These are phyloP conservation scores for Marcusenius ussheri DNA, from an alignment of 2,113 vertebrate genomes.

Conservation along the genomic window DNA sequence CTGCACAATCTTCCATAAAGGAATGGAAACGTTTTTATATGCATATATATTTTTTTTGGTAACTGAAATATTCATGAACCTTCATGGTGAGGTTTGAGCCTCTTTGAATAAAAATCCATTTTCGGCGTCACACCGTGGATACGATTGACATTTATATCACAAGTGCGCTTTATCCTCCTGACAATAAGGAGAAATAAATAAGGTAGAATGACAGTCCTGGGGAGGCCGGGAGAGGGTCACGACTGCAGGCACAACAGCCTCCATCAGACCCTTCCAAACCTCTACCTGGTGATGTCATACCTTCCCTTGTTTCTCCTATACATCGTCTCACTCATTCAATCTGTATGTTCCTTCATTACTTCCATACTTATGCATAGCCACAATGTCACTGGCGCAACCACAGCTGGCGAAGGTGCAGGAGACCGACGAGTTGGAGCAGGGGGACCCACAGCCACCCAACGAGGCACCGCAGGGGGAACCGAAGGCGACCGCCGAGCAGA, in stretches of 20 bases:
- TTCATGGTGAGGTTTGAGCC: constrained; percentile 2
- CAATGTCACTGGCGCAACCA: neutral
- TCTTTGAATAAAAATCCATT: constrained; percentile 27
- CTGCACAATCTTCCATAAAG: constrained; percentile 17
- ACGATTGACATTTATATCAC: constrained; percentile 41
- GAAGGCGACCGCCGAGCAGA: no score
- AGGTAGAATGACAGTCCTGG: neutral
- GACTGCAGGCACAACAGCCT: neutral
- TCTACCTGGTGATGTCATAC: neutral
- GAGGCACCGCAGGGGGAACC: no score
- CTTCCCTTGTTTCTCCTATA: neutral
- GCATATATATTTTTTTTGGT: constrained; percentile 27
- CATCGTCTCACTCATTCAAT: neutral
- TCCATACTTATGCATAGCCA: neutral
- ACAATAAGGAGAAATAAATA: constrained; percentile 10
- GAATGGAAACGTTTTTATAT: constrained; percentile 22
- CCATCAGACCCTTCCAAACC: neutral
- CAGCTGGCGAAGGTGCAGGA: no score
- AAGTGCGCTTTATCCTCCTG: constrained; percentile 22
- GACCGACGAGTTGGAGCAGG: no score
- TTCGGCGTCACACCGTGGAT: constrained; percentile 17
- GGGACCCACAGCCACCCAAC: no score
- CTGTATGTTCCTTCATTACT: neutral
- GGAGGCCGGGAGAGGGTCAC: neutral
- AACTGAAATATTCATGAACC: constrained; percentile 34